These are phyloP conservation scores for Percina caprodes DNA, from an alignment of 2,113 vertebrate species.

Conservation along the genomic window DNA sequence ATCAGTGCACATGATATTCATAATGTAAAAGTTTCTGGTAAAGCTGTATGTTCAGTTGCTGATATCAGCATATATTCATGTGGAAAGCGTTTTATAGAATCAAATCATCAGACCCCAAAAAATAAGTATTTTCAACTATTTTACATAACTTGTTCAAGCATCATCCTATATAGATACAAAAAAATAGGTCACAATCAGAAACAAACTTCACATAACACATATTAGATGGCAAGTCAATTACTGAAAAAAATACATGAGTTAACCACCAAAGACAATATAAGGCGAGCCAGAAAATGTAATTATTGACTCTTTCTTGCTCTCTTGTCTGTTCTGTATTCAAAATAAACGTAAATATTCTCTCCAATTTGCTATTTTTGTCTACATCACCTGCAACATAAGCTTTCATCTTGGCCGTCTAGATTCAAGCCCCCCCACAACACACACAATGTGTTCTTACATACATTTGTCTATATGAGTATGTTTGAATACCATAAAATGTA, in stretches of 20 bases:
- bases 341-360: not conserved
- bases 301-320: not conserved
- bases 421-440: not conserved
- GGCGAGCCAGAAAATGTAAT: not conserved
- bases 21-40: not conserved
- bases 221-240: not conserved
- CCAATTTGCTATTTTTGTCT: not conserved
- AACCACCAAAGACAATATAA: not conserved
- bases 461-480: not conserved
- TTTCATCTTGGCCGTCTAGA: not conserved
- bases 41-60: not conserved
- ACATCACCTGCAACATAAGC: not conserved
- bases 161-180: not conserved
- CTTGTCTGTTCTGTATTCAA: not conserved
- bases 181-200: not conserved
- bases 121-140: slow-evolving; percentile 13
- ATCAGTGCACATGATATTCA: not conserved
- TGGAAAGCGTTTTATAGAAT: not conserved
- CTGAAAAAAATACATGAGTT: not conserved
- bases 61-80: not conserved
- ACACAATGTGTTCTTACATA: not conserved
- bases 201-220: not conserved
- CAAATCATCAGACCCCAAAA: not conserved
- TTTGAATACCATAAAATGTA: not conserved
- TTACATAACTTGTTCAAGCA: slow-evolving; percentile 19